Conservation (phyloP, 2,113 vertebrate genomes). For the Aspiorhynchus laticeps region DNA sequence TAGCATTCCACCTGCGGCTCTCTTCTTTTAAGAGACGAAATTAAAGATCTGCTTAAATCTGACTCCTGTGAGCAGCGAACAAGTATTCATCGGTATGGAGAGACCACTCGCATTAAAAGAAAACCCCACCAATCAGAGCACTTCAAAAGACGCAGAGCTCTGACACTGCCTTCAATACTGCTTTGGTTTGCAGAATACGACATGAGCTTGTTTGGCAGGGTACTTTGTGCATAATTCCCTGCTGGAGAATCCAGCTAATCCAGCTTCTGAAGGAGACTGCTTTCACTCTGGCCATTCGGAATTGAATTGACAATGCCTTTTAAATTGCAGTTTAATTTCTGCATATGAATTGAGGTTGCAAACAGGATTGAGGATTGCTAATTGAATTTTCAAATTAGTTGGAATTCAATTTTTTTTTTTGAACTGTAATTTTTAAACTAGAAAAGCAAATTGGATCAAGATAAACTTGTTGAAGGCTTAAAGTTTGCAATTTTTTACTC, state of each 20-base stretch:
- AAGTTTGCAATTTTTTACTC: background rate
- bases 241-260: background rate
- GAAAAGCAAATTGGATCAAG: no score
- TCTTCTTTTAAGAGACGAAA: conserved; percentile 3
- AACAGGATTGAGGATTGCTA: background rate
- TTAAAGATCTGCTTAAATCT: conserved; percentile 32
- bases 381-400: background rate
- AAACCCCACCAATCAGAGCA: conserved; percentile 20
- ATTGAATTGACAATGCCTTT: background rate
- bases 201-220: conserved; percentile 14
- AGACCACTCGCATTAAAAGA: background rate
- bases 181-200: background rate
- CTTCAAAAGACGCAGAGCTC: background rate
- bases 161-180: background rate
- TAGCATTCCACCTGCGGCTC: conserved; percentile 31
- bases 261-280: background rate
- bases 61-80: conserved; percentile 7
- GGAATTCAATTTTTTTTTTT: no score
- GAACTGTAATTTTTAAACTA: no score
- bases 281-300: background rate
- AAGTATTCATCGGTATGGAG: conserved; percentile 2
- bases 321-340: background rate
- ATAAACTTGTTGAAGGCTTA: no score
- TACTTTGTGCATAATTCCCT: background rate
- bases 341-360: background rate